A percentile compares a stretch with the other conserved stretches of the same genome.
These are phyloP conservation scores for Pseudopipra pipra DNA, from an alignment of 2,113 vertebrate species.

Conservation along the genomic window DNA sequence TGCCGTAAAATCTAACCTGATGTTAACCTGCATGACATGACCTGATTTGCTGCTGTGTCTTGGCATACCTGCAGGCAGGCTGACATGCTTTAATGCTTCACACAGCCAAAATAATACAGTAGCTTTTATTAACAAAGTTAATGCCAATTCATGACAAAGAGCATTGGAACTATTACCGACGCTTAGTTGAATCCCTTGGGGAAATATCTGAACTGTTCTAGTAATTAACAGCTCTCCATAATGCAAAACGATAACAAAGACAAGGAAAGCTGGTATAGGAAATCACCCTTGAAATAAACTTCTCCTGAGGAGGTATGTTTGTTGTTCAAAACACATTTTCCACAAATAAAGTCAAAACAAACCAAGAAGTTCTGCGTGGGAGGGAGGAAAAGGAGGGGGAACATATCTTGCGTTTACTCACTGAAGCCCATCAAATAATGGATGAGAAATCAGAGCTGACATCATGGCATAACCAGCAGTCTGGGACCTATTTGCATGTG, in stretches of 20 bases:
- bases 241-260: conserved; percentile 56
- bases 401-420: not conserved
- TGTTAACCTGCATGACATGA: not conserved
- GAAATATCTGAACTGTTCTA: conserved; percentile 45
- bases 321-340: conserved; percentile 65
- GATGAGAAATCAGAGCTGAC: conserved; percentile 64
- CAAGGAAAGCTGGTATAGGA: conserved; percentile 51
- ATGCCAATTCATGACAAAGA: conserved; percentile 62
- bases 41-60: not conserved
- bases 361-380: conserved; percentile 40
- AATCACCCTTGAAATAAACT: conserved; percentile 54
- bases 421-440: conserved; percentile 54
- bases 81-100: not conserved
- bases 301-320: conserved; percentile 59
- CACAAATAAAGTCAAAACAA: conserved; percentile 60
- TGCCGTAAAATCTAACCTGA: not conserved
- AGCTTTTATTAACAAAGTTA: conserved; percentile 32
- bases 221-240: conserved; percentile 61
- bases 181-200: conserved; percentile 9
- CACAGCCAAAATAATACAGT: not conserved
- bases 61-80: not conserved
- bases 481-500: conserved; percentile 62
- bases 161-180: conserved; percentile 1
- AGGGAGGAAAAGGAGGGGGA: not conserved
- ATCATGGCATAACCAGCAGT: conserved; percentile 60